Conservation (phyloP, 2,797 vertebrate genomes). For the Acanthis flammea region DNA sequence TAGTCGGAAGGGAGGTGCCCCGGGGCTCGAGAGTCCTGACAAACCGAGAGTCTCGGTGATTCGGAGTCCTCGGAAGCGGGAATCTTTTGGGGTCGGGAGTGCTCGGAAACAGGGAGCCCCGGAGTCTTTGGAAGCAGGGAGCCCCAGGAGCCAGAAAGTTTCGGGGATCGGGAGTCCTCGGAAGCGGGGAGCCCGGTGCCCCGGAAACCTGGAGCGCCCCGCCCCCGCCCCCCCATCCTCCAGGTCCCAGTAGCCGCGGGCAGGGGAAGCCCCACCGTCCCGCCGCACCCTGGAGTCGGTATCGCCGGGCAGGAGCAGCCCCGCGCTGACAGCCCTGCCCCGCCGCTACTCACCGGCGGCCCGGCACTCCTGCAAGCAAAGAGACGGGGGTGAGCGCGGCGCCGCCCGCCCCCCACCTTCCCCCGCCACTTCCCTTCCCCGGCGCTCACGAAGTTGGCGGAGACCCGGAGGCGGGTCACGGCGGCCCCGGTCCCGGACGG, state of each 20-base stretch:
- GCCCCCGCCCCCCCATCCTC: too few relatives aligned
- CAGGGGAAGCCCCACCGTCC: neutral
- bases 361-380: conserved; percentile 33
- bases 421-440: neutral
- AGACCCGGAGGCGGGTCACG: conserved; percentile 10
- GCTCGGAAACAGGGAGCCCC: neutral
- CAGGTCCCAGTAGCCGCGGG: neutral
- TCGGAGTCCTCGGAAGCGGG: neutral
- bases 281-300: neutral
- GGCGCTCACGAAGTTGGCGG: conserved; percentile 36
- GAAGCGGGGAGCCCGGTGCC: neutral
- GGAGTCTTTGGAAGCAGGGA: neutral
- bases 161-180: neutral
- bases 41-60: neutral
- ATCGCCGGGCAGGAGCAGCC: neutral
- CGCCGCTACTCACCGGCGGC: conserved; percentile 15
- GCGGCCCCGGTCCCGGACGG: neutral
- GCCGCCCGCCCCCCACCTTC: neutral
- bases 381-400: neutral
- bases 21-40: neutral
- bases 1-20: neutral
- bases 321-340: neutral
- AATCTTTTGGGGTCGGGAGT: neutral
- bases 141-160: neutral
- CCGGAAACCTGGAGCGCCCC: neutral